A percentile compares a stretch with the other conserved stretches of the same genome.
Conservation (phyloP, 2,113 vertebrate genomes). For the Butorides virescens region DNA sequence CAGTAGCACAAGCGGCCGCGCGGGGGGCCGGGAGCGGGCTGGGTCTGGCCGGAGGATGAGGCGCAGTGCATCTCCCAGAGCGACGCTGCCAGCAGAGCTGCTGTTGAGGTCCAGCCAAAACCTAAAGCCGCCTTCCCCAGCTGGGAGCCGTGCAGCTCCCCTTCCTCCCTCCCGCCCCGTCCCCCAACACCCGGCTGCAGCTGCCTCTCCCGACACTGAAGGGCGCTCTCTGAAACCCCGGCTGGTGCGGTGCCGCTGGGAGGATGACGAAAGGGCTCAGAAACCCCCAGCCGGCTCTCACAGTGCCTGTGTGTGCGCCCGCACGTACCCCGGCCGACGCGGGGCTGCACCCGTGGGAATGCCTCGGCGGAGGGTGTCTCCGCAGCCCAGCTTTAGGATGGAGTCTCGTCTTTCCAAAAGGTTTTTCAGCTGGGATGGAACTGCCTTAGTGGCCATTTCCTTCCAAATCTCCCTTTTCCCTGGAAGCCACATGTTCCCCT, state of each 20-base stretch:
- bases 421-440: background rate
- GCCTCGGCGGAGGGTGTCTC: background rate
- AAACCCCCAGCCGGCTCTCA: background rate
- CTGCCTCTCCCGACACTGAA: background rate
- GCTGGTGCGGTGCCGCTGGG: background rate
- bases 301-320: background rate
- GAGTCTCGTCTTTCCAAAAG: background rate
- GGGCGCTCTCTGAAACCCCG: background rate
- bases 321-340: accelerated
- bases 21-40: background rate
- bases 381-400: background rate
- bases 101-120: conserved; percentile 33
- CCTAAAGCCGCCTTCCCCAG: background rate
- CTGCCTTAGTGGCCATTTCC: background rate
- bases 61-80: background rate
- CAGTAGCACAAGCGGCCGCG: background rate
- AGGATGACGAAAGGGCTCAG: background rate
- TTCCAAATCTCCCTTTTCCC: background rate
- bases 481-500: background rate
- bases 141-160: background rate
- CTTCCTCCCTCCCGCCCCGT: background rate
- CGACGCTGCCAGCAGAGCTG: background rate
- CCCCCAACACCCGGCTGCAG: conserved; percentile 20
- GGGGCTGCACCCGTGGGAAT: background rate
- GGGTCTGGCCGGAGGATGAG: background rate